A percentile compares a stretch with the other conserved stretches of the same genome.
Evolutionary conservation across 2,888 invertebrate species (phyloP).

Genomic region (Cephus sareptanus): DNA sequence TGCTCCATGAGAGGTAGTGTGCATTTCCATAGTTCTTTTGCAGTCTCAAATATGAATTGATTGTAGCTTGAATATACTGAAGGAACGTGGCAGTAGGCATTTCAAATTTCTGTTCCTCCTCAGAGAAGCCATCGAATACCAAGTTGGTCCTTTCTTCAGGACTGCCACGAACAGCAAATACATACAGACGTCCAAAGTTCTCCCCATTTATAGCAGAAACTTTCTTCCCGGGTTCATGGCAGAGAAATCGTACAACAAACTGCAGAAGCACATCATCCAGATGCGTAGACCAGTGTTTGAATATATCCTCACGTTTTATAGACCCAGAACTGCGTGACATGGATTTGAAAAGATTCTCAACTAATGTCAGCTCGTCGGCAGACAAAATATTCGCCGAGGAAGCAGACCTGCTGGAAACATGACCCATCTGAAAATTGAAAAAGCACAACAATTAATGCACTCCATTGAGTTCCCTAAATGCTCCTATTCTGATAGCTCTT

Average conservation of each 20-base stretch:
- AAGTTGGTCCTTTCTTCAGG: conserved; percentile 56
- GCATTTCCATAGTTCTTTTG: conserved; percentile 71
- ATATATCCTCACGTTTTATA: conserved; percentile 63
- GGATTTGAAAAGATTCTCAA: conserved; percentile 62
- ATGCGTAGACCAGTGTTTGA: conserved; percentile 63
- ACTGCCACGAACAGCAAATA: conserved; percentile 59
- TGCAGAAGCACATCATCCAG: conserved; percentile 58
- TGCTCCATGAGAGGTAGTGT: conserved; percentile 72
- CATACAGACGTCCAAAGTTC: conserved; percentile 60
- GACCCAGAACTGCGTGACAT: conserved; percentile 64
- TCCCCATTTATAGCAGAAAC: conserved; percentile 59
- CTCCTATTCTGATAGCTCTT: background rate
- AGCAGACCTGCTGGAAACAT: conserved; percentile 58
- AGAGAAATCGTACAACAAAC: conserved; percentile 59
- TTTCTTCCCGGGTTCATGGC: conserved; percentile 60
- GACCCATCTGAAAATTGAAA: conserved; percentile 58
- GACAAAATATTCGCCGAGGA: conserved; percentile 60
- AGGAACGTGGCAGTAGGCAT: conserved; percentile 55
- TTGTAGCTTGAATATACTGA: conserved; percentile 82
- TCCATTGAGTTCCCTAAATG: background rate
- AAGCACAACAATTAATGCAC: background rate
- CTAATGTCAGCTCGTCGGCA: conserved; percentile 57
- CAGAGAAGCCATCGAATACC: conserved; percentile 55
- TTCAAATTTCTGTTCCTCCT: conserved; percentile 56
- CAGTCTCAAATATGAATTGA: conserved; percentile 79